A percentile compares a stretch with the other conserved stretches of the same genome.
Conservation (phyloP, 2,113 vertebrate species). For the Hemiscyllium ocellatum region DNA sequence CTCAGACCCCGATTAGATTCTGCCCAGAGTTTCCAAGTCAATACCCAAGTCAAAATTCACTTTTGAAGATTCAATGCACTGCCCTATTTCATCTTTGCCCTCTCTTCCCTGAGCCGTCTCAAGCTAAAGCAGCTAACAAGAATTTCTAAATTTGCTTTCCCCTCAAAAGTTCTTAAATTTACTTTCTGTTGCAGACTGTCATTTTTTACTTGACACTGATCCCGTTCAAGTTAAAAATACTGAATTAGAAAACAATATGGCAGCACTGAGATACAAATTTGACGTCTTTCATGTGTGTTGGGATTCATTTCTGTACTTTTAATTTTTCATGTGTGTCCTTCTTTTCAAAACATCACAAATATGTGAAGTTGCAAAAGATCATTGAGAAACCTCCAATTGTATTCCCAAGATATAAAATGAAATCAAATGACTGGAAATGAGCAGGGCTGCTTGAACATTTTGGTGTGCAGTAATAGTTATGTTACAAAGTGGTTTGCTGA, state of each 20-base stretch:
- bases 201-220: neutral
- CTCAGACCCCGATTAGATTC: too few relatives aligned
- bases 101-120: neutral
- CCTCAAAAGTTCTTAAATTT: neutral
- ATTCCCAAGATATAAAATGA: neutral
- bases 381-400: neutral
- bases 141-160: neutral
- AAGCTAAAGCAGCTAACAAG: neutral
- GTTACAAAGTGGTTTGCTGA: too few relatives aligned
- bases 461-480: neutral
- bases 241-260: neutral
- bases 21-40: too few relatives aligned
- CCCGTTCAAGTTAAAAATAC: neutral
- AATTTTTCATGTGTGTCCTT: neutral
- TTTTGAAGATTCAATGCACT: neutral
- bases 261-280: neutral
- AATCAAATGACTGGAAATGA: neutral
- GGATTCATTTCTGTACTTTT: too few relatives aligned
- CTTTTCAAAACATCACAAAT: neutral
- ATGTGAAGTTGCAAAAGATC: neutral
- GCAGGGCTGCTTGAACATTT: neutral
- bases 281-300: too few relatives aligned
- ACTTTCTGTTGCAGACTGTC: neutral
- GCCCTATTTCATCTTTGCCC: neutral
- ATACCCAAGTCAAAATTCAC: neutral